phyloP scores from a whole-genome alignment of 2,113 vertebrate genomes.

The Myocastor coypus region DNA sequence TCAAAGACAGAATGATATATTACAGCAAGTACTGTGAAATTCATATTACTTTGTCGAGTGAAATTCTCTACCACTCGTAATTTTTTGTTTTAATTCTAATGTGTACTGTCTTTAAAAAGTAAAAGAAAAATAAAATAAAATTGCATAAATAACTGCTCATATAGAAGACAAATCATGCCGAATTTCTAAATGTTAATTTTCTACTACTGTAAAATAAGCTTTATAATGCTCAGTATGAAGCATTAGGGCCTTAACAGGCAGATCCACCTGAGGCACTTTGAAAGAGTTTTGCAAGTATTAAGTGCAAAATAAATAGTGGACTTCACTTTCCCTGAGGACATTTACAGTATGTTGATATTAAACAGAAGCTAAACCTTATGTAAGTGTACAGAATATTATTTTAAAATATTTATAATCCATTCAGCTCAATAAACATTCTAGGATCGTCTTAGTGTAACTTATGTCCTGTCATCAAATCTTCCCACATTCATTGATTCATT shows the following conservation, averaged over 20 bases:
- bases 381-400: neutral
- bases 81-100: too few relatives aligned
- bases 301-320: neutral
- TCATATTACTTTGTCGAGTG: too few relatives aligned
- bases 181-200: neutral
- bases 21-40: too few relatives aligned
- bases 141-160: neutral
- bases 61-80: too few relatives aligned
- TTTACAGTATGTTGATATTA: neutral
- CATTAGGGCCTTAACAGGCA: neutral
- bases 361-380: neutral
- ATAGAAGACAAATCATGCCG: rapidly evolving
- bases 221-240: neutral
- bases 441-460: neutral
- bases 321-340: neutral
- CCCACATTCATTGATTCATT: neutral
- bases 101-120: too few relatives aligned
- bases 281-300: neutral
- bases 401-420: neutral
- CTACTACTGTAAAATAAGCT: neutral
- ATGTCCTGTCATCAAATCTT: neutral
- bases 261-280: neutral
- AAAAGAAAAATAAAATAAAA: too few relatives aligned
- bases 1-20: too few relatives aligned
- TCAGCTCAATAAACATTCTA: neutral